Percentiles rank a stretch among this genome's conserved stretches.
Evolutionary conservation across 2,888 invertebrate genomes (phyloP).

Genomic region (Anoplius nigerrimus): DNA sequence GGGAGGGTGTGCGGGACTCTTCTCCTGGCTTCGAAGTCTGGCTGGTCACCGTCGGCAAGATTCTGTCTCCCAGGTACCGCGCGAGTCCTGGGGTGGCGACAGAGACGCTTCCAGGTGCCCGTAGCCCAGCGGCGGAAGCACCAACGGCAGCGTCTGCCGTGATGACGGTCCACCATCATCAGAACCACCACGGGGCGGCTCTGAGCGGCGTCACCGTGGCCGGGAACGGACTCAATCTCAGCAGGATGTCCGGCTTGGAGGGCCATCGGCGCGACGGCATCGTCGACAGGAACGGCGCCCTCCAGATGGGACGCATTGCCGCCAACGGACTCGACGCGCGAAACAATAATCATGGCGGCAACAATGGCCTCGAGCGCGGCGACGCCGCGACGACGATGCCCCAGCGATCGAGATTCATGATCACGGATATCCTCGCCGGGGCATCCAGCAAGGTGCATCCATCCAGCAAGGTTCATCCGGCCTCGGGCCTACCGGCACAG

Average conservation of each 20-base stretch:
- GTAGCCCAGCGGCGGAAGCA: conserved; percentile 63
- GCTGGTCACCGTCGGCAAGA: conserved; percentile 66
- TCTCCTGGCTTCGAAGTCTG: conserved; percentile 39
- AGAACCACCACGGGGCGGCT: conserved; percentile 73
- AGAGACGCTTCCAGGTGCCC: conserved; percentile 70
- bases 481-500: conserved; percentile 62
- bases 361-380: conserved; percentile 45
- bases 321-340: conserved; percentile 62
- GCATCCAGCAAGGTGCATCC: conserved; percentile 66
- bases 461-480: conserved; percentile 19
- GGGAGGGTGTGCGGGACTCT: conserved; percentile 10
- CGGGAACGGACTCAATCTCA: conserved; percentile 69
- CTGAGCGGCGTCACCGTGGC: conserved; percentile 70
- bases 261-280: conserved; percentile 63
- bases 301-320: conserved; percentile 59
- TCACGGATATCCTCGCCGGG: conserved; percentile 88
- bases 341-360: conserved; percentile 45
- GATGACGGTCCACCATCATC: conserved; percentile 73
- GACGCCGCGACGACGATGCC: conserved; percentile 73
- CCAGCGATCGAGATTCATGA: conserved; percentile 90
- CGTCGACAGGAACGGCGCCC: conserved; percentile 57
- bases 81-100: conserved; percentile 71
- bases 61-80: conserved; percentile 71
- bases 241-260: conserved; percentile 69
- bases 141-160: conserved; percentile 62